Conservation (phyloP, 2,888 invertebrate species). For the Polymixis flavicincta region DNA sequence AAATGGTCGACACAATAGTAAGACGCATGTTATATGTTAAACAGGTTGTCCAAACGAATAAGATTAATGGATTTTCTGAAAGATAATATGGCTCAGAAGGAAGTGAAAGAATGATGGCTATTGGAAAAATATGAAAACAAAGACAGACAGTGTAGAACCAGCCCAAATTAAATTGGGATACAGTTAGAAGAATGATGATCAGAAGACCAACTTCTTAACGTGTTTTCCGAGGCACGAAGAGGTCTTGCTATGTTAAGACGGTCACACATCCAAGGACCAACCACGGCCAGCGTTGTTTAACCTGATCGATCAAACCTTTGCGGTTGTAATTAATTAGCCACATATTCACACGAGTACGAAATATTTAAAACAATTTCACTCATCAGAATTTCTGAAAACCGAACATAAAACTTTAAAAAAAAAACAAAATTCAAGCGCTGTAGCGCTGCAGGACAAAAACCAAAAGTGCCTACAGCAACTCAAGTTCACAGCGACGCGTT, state of each 20-base stretch:
- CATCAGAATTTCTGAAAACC: slow-evolving; percentile 3
- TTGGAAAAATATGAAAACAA: background rate
- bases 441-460: slow-evolving; percentile 41
- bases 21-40: background rate
- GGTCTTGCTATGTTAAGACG: too few relatives aligned
- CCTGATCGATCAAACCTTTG: too few relatives aligned
- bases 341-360: background rate
- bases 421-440: slow-evolving; percentile 31
- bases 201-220: too few relatives aligned
- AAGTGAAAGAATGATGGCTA: background rate
- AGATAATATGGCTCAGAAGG: background rate
- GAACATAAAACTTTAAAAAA: slow-evolving; percentile 16
- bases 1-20: background rate
- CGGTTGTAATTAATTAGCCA: too few relatives aligned
- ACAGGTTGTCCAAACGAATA: background rate
- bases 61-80: background rate
- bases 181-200: too few relatives aligned
- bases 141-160: too few relatives aligned
- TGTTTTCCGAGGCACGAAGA: too few relatives aligned
- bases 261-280: too few relatives aligned
- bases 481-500: slow-evolving; percentile 51
- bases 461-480: slow-evolving; percentile 55
- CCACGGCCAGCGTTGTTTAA: too few relatives aligned
- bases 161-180: background rate
- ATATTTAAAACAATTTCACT: background rate